These are phyloP conservation scores for Trichogramma dendrolimi DNA, from an alignment of 2,888 invertebrate species.

Conservation along the genomic window DNA sequence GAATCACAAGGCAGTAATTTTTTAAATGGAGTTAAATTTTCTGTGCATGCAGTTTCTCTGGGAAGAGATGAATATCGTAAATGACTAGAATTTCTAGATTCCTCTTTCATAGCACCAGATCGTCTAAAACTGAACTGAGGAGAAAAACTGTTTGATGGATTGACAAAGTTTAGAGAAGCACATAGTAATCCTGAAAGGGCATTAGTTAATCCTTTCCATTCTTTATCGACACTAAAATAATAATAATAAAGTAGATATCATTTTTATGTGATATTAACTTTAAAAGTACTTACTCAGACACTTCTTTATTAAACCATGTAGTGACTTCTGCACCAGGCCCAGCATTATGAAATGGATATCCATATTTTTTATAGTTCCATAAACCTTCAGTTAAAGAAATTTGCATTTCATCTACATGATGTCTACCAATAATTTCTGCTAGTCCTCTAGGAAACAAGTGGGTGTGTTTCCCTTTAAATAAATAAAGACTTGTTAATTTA, in stretches of 20 bases:
- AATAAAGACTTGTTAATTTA: constrained; percentile 4
- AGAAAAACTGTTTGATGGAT: constrained; percentile 74
- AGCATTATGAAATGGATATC: constrained; percentile 84
- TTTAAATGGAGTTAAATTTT: constrained; percentile 98
- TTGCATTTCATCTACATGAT: constrained; percentile 85
- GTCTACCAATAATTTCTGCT: constrained; percentile 80
- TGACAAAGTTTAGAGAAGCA: constrained; percentile 92
- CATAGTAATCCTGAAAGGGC: constrained; percentile 93
- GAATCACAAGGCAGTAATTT: constrained; percentile 93
- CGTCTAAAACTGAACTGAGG: constrained; percentile 83
- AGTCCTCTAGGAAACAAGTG: constrained; percentile 83
- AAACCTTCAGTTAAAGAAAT: constrained; percentile 88
- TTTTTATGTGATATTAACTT: not conserved
- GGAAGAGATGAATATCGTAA: constrained; percentile 86
- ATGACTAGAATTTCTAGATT: constrained; percentile 52
- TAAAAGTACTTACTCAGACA: constrained; percentile 36
- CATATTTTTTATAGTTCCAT: constrained; percentile 93
- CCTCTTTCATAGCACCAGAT: constrained; percentile 57
- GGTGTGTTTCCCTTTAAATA: constrained; percentile 69
- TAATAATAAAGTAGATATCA: not conserved
- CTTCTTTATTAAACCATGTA: constrained; percentile 75
- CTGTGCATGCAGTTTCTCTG: constrained; percentile 95
- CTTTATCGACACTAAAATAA: constrained; percentile 64
- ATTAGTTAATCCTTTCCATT: constrained; percentile 86
- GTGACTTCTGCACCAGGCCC: constrained; percentile 92